These are phyloP conservation scores for Octodonta nipae DNA, from an alignment of 2,888 invertebrate genomes.

Conservation along the genomic window DNA sequence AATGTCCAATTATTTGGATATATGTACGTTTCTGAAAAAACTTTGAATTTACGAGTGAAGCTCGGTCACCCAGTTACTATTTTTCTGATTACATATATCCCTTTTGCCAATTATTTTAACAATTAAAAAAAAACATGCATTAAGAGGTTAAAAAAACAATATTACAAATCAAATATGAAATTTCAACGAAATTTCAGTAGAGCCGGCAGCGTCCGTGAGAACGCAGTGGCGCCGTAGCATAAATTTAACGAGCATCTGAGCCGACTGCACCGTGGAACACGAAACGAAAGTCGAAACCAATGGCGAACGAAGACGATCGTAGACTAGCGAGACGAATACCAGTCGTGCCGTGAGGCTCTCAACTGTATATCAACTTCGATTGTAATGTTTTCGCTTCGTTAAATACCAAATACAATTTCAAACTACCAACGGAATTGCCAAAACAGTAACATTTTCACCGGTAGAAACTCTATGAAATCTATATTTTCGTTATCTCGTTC, in stretches of 20 bases:
- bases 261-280: slow-evolving; percentile 7
- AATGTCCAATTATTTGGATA: too few relatives aligned
- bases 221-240: slow-evolving; percentile 5
- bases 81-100: too few relatives aligned
- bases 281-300: too few relatives aligned
- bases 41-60: too few relatives aligned
- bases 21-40: too few relatives aligned
- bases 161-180: too few relatives aligned
- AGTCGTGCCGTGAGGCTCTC: slow-evolving; percentile 32
- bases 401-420: slow-evolving; percentile 10
- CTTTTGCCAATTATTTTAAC: too few relatives aligned
- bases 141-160: too few relatives aligned
- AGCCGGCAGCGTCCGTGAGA: too few relatives aligned
- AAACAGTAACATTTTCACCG: slow-evolving; percentile 8
- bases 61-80: too few relatives aligned
- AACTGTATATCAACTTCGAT: slow-evolving; percentile 7
- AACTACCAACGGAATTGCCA: slow-evolving; percentile 11
- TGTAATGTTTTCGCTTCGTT: slow-evolving; percentile 8
- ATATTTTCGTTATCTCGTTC: slow-evolving; percentile 3
- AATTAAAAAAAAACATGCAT: too few relatives aligned
- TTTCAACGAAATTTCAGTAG: too few relatives aligned
- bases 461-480: slow-evolving; percentile 6
- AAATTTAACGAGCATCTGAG: slow-evolving; percentile 8
- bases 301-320: slow-evolving; percentile 13
- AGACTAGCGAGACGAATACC: slow-evolving; percentile 13